phyloP scores from a whole-genome alignment of 2,797 vertebrate genomes.

The Ateles fusciceps region DNA sequence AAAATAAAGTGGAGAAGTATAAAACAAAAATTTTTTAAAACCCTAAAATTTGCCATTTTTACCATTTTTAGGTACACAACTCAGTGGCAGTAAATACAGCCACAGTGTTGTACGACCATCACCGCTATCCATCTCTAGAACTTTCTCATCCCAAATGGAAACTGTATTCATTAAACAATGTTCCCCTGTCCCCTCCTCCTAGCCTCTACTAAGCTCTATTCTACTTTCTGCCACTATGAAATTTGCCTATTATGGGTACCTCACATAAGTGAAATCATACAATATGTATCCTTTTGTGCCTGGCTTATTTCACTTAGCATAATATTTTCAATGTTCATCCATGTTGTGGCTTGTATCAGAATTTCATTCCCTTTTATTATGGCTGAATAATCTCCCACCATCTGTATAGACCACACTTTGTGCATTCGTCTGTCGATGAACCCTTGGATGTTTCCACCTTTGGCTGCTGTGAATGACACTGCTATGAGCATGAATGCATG shows the following conservation, averaged over 20 bases:
- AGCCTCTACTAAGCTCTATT: not conserved
- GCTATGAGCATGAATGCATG: not conserved
- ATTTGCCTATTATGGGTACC: not conserved
- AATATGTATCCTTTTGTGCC: not conserved
- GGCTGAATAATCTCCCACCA: not conserved
- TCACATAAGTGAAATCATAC: not conserved
- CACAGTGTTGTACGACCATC: not conserved
- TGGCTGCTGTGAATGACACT: not conserved
- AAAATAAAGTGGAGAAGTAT: too few species aligned
- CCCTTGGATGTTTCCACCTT: not conserved
- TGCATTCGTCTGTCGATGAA: not conserved
- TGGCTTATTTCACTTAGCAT: not conserved
- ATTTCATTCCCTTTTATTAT: not conserved
- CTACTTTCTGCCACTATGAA: not conserved
- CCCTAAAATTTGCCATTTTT: not conserved
- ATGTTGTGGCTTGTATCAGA: not conserved
- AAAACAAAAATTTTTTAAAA: too few species aligned
- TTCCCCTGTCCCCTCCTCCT: not conserved
- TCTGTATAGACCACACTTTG: not conserved
- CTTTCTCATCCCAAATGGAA: not conserved
- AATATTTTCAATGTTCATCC: not conserved
- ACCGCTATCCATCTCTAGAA: not conserved
- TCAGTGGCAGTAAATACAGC: not conserved
- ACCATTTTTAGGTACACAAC: not conserved
- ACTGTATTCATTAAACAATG: not conserved